Evolutionary conservation across 2,113 vertebrate genomes (phyloP), one percentile per base, ranked within the genome.

Genomic region (Aspidoscelis tigris): DNA sequence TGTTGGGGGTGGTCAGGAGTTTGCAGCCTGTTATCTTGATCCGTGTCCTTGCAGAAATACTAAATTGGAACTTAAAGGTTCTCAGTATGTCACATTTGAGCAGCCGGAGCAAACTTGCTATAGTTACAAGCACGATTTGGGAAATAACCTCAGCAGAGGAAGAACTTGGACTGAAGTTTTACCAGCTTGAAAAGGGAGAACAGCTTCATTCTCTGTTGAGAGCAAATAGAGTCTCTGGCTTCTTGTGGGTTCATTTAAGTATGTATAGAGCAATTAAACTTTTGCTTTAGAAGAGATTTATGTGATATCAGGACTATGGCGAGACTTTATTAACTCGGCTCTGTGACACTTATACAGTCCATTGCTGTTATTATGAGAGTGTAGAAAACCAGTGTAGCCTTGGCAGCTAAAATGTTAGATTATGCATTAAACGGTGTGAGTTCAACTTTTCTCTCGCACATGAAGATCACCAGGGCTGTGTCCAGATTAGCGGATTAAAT

Each of bases 201-300:
- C 65, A 41, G 69, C 64, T 3, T 78, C 55, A 14, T 61, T 61
- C 58, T 18, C 22, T 21, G 18, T 69, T 61, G 22, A 14, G 74
- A 65, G n/a, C 89, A 41, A 33, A 33, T 33, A 76, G 74, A 82
- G 68, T 87, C 77, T 61, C 2, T 11, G 66, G 81, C 22, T 78
- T 70, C 80, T 39, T 65, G 72, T 74, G 80, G 86, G 76, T 61
- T 65, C 21, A 1, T 24, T 87, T 78, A 91, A 90, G 85, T 86
- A 87, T 79, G 84, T 44, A 87, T 81, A 61, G 74, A 89, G 88
- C 64, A 75, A 79, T 77, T 82, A 58, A 80, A 86, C 7, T 89
- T 89, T 83, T 47, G 72, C 73, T 65, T 72, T 78, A 44, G 76
- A 61, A 88, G 50, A 64, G n/a, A 71, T 84, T 89, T 65, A 73